Conservation (phyloP, 2,888 invertebrate species). For the Arctia plantaginis region DNA sequence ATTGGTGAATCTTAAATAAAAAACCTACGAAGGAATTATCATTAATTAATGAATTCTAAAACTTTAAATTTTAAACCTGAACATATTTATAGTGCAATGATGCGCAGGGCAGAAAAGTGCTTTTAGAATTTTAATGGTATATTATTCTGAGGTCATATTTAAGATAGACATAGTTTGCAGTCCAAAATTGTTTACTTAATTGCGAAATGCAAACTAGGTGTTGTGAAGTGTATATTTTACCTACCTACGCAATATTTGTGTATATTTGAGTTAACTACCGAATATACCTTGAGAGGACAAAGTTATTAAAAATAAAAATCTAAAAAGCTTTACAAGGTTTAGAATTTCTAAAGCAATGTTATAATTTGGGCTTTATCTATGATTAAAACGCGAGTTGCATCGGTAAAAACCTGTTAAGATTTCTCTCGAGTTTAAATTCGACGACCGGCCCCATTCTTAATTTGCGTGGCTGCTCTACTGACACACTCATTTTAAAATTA, state of each 20-base stretch:
- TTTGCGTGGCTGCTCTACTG: slow-evolving; percentile 42
- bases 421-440: slow-evolving; percentile 49
- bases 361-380: slow-evolving; percentile 19
- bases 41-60: too few relatives aligned
- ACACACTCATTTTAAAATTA: slow-evolving; percentile 34
- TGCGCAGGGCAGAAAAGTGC: background rate
- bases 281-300: background rate
- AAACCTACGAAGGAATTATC: too few relatives aligned
- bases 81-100: background rate
- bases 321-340: background rate
- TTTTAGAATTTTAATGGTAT: background rate
- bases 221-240: background rate
- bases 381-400: slow-evolving; percentile 30
- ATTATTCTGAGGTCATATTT: background rate
- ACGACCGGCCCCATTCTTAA: slow-evolving; percentile 38
- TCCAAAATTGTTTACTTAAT: background rate
- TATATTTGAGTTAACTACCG: background rate
- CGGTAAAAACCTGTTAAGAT: slow-evolving; percentile 49
- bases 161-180: background rate
- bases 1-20: too few relatives aligned
- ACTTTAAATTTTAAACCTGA: background rate
- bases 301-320: background rate
- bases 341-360: background rate
- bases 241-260: background rate
- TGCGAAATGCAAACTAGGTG: background rate